Conservation (phyloP, 2,888 invertebrate species). For the Piscicola geometra region DNA sequence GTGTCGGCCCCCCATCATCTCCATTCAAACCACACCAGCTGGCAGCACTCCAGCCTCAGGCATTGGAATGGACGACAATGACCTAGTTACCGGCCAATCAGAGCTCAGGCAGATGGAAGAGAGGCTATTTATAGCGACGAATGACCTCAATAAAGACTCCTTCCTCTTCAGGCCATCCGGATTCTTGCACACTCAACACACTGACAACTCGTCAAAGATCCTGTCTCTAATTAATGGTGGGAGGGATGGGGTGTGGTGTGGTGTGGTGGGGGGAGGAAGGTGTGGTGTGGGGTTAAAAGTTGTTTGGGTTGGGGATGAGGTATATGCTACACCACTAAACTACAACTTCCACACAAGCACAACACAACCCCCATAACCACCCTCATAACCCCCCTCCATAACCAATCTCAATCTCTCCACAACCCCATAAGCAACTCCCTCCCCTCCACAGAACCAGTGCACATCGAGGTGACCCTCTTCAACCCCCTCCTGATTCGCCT, state of each 20-base stretch:
- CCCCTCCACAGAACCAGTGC: slow-evolving; percentile 67
- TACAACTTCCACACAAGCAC: too few species aligned
- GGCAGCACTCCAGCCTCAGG: slow-evolving; percentile 6
- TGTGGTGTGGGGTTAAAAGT: too few species aligned
- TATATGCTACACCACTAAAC: too few species aligned
- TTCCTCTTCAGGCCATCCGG: slow-evolving; percentile 71
- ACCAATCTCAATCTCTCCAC: too few species aligned
- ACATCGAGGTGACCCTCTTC: slow-evolving; percentile 69
- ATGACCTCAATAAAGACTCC: slow-evolving; percentile 62
- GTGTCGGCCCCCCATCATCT: background rate
- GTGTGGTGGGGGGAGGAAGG: background rate
- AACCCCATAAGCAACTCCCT: background rate
- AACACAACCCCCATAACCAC: too few species aligned
- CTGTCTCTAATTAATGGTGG: too few species aligned
- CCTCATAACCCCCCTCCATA: too few species aligned
- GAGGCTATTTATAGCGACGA: slow-evolving; percentile 47
- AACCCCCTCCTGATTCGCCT: slow-evolving; percentile 73
- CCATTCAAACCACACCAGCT: background rate
- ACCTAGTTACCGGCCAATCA: background rate
- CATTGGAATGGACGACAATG: slow-evolving; percentile 14
- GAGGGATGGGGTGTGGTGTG: too few species aligned
- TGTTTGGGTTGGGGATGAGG: too few species aligned
- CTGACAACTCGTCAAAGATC: slow-evolving; percentile 63
- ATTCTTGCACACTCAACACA: slow-evolving; percentile 64
- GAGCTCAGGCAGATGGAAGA: slow-evolving; percentile 47